Conservation (phyloP, 2,888 invertebrate genomes). For the Agrilus biguttatus region DNA sequence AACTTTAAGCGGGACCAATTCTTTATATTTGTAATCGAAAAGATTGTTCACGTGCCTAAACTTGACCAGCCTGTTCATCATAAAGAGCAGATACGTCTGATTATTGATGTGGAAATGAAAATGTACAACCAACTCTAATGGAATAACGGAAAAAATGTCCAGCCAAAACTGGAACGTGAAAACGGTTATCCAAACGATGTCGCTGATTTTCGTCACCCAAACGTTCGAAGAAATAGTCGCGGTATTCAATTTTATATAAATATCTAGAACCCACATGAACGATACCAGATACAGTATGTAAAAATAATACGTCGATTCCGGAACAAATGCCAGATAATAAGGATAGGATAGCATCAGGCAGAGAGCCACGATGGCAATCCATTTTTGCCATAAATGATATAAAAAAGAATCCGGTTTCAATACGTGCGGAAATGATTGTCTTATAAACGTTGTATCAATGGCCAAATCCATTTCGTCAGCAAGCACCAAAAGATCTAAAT, state of each 20-base stretch:
- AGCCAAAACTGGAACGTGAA: conserved; percentile 8
- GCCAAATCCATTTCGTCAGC: conserved; percentile 14
- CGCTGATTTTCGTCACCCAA: conserved; percentile 7
- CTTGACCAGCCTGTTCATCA: too few relatives aligned
- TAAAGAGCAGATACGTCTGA: too few relatives aligned
- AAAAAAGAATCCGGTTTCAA: conserved; percentile 15
- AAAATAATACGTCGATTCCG: background rate
- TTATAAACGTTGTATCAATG: conserved; percentile 15
- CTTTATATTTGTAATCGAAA: too few relatives aligned
- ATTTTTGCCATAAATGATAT: conserved; percentile 11
- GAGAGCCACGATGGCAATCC: conserved; percentile 5
- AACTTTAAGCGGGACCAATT: conserved; percentile 9
- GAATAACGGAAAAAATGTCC: conserved; percentile 8
- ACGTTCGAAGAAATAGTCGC: conserved; percentile 11
- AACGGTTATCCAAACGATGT: conserved; percentile 6
- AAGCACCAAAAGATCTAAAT: conserved; percentile 14
- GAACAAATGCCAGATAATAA: conserved; percentile 8
- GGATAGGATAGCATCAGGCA: conserved; percentile 9
- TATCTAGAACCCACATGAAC: conserved; percentile 10
- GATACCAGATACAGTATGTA: background rate
- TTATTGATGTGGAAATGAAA: too few relatives aligned
- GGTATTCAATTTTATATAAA: conserved; percentile 14
- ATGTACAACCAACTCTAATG: too few relatives aligned
- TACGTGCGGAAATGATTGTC: conserved; percentile 12
- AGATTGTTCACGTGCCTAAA: too few relatives aligned